phyloP scores from a whole-genome alignment of 2,113 vertebrate species.

The Chelonoidis abingdonii region DNA sequence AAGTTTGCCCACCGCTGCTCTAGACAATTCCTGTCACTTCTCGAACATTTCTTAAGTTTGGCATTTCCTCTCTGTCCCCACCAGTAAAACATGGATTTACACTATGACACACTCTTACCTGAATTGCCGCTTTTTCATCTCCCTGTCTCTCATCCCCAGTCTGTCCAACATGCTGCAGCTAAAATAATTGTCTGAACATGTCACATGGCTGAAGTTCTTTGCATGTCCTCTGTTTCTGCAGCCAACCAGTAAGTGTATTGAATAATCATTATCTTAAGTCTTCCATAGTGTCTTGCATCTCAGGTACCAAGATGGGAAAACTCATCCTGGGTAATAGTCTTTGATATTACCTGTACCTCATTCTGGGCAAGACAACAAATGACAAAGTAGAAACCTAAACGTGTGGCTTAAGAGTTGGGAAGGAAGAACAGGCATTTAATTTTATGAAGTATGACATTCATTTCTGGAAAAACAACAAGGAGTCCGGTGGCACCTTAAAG shows the following conservation, averaged over 20 bases:
- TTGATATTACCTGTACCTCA: neutral
- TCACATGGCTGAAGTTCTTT: neutral
- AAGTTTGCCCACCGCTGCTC: no score
- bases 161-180: neutral
- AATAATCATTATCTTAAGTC: neutral
- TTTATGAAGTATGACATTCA: neutral
- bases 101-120: neutral
- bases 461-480: neutral
- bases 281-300: neutral
- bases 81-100: neutral
- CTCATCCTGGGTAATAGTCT: neutral
- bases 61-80: neutral
- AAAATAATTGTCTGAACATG: neutral
- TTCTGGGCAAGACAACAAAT: slow-evolving; percentile 4
- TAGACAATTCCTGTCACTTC: neutral
- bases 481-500: no score
- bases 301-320: neutral
- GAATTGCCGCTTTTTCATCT: neutral
- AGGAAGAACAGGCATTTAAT: neutral
- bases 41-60: neutral
- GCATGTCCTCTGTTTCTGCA: neutral
- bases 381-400: neutral
- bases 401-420: neutral
- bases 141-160: neutral
- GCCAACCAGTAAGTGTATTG: neutral